Base-by-base conservation (phyloP, 2,888 invertebrate genomes). In the Philhelius pedissequus region DNA sequence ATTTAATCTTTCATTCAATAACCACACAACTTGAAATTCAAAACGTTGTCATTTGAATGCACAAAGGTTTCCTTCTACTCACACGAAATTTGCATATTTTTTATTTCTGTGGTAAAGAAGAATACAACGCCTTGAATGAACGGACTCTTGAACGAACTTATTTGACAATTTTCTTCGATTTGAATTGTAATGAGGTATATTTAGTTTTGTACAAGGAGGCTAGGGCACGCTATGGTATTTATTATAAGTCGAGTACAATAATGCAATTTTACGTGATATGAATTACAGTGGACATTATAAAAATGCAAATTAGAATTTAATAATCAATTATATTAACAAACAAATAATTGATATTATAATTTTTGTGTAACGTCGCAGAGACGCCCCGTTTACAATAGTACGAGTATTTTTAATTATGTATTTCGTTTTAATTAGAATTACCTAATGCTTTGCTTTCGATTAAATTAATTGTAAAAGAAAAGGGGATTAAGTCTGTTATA, bases 121-220 rank as follows among this genome's bases (percentile, higher is more conserved):
- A 40, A 58, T 45, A 45, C 13, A 1, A 62, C 74, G 62, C 80
- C 80, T 80, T 80, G 80, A 80, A 69, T 18, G 69, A 56, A 52
- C 32, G 11, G 38, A 48, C 50, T 40, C n/a, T n/a, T n/a, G n/a
- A n/a, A n/a, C 54, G 56, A 48, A 58, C 43, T 50, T n/a, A 81
- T 81, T 81, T 76, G 81, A 81, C 76, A 81, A 81, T 81, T 76
- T 81, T 76, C 81, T 52, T 76, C 38, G 58, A 71, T 64, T 81
- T 81, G 76, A 81, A 81, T 81, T 64, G 40, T 66, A 81, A 81
- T 81, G 81, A 81, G 64, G 50, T 43, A n/a, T 32, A 11, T 43
- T 25, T 0, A n/a, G n/a, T 11, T 32, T 32, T 32, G 32, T 32
- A 4, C 40, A 62, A 62, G 60, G 43, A 62, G 60, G 60, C 27